Percentiles rank a stretch among this genome's conserved stretches.
phyloP scores from a whole-genome alignment of 1,140 invertebrate genomes.

The Diuraphis noxia region DNA sequence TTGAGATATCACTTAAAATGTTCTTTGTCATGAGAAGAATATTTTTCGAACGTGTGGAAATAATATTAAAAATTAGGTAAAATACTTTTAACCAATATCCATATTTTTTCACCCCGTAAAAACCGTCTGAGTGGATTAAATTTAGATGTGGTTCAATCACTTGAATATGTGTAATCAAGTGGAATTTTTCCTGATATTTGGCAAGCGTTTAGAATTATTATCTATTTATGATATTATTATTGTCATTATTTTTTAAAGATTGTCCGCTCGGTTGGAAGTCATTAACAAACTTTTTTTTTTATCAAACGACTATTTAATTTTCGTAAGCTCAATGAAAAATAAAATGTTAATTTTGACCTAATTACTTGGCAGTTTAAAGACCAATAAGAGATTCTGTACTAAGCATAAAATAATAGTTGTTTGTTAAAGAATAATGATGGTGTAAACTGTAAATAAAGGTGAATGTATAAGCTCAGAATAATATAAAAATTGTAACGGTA shows the following conservation, averaged over 20 bases:
- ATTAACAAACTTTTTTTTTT: constrained; percentile 30
- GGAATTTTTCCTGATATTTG: constrained; percentile 29
- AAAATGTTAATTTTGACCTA: constrained; percentile 25
- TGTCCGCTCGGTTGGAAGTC: not conserved
- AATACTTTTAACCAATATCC: not conserved
- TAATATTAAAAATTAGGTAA: not conserved
- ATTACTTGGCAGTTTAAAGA: not conserved
- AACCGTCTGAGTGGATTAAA: not conserved
- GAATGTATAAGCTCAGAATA: not conserved
- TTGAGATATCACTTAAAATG: not conserved
- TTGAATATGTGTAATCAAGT: constrained; percentile 6
- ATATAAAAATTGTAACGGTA: not conserved
- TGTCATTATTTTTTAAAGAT: not conserved
- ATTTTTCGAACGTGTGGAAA: not conserved
- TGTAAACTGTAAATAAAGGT: not conserved
- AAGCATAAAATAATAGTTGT: not conserved
- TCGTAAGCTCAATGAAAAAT: not conserved
- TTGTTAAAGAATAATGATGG: not conserved
- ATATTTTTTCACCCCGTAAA: not conserved
- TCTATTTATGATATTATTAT: not conserved
- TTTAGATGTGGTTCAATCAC: constrained; percentile 13
- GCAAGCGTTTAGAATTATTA: not conserved
- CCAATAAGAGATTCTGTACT: not conserved
- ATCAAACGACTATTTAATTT: not conserved
- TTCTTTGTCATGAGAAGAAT: not conserved